Conservation (phyloP, 2,888 invertebrate species). For the Meganola albula region DNA sequence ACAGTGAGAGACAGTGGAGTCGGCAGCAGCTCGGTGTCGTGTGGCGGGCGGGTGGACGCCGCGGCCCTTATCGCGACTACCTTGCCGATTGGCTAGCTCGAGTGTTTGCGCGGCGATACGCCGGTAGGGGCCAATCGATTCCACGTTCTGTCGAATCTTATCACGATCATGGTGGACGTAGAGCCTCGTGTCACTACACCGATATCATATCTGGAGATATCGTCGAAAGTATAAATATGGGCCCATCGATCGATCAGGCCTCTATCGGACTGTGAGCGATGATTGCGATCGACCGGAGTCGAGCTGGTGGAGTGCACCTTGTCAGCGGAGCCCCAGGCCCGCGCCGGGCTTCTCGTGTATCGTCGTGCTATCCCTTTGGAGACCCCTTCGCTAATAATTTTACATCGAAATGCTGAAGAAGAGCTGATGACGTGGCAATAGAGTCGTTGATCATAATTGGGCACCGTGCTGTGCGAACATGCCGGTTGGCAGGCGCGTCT, state of each 20-base stretch:
- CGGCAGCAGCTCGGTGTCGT: conserved; percentile 52
- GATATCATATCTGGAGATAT: conserved; percentile 75
- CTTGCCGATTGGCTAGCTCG: conserved; percentile 65
- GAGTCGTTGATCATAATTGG: no score
- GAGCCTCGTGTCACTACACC: conserved; percentile 63
- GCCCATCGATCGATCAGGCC: conserved; percentile 75
- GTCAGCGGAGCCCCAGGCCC: conserved; percentile 28
- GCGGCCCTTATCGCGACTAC: conserved; percentile 50
- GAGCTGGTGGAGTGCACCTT: conserved; percentile 32
- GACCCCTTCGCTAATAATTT: conserved; percentile 11
- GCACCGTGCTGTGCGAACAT: no score
- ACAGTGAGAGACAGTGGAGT: conserved; percentile 47
- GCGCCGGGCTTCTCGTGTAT: conserved; percentile 4
- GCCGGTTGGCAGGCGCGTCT: conserved; percentile 4
- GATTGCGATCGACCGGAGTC: conserved; percentile 52
- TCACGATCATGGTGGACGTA: conserved; percentile 71
- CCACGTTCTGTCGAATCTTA: conserved; percentile 64
- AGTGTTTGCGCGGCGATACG: conserved; percentile 71
- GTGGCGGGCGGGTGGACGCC: conserved; percentile 33
- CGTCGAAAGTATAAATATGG: conserved; percentile 76
- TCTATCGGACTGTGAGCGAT: conserved; percentile 69
- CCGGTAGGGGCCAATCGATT: conserved; percentile 69
- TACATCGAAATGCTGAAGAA: conserved; percentile 2
- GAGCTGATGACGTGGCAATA: conserved; percentile 25
- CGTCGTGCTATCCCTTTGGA: conserved; percentile 25